Evolutionary conservation across 2,888 invertebrate genomes (phyloP), one percentile per base, ranked within the genome.

Genomic region (Ornithoptera alexandrae): DNA sequence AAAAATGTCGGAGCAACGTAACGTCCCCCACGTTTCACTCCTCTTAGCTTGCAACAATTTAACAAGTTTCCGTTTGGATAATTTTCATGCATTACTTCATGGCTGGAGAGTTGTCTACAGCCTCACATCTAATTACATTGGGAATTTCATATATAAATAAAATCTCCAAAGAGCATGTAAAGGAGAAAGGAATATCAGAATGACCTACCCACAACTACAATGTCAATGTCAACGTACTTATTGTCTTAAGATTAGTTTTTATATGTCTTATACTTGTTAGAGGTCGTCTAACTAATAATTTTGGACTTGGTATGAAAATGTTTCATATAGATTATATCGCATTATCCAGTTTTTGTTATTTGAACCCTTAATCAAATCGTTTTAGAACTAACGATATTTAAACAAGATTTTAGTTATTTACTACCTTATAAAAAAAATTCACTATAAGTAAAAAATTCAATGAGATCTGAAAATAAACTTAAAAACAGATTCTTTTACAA

Each of bases 1-100:
- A 62, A 50, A 59, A 58, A 53, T 56, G 63, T 59, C 18, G 42
- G 50, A 17, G 56, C 30, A 63, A 67, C 70, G 66, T 59, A 69
- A 70, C 69, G 53, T 70, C 22, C 58, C 60, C 58, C 65, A 24
- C 60, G 22, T 57, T 17, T 10, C 42, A 50, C 42, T 17, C 20
- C 22, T 46, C 42, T 60, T 17, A 22, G 61, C 64, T 67, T n/a
- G 17, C 46, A 64, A 67, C 53, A 36, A 50, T 46, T 61, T 59
- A 20, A 60, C 42, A 24, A 46, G 24, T 70, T 69, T 69, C 65
- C 50, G 42, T 67, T 22, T 53, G 12, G 56, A 46, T 64, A 60
- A 67, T 17, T 63, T 64, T 67, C 24, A 63, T 42, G 60, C 67
- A 64, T 60, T 62, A 46, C 63, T 67, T 59, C 63, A 56, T 59